Base-by-base conservation (phyloP, 53 echinoderm and acorn worm species). In the Pentamera pediparva region DNA sequence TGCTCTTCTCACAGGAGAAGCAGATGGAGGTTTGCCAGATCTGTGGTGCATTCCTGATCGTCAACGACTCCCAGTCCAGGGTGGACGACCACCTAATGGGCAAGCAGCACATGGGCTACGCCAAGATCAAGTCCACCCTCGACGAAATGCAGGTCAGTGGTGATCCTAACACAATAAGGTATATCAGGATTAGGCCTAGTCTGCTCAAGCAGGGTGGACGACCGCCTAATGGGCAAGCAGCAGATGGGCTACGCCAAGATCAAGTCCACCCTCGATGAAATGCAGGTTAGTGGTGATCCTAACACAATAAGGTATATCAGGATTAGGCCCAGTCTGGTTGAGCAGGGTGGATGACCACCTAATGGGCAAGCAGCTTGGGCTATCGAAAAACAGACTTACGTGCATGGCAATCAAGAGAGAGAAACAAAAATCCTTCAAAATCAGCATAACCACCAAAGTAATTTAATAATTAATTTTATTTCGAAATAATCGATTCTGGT, bases 11-110 rank as follows among this genome's bases (percentile, higher is more conserved):
- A 41, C 94, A 93, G 59, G 94, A 93, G 77, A 93, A 93, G 52
- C 94, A 93, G 80, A 93, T 93, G 94, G 94, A 93, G 53, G 94
- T 93, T 54, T 93, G 94, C 56, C 86, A 93, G 74, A 89, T 93
- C 28, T 93, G 94, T 47, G 94, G 89, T 22, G 94, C 94, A 18
- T 93, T 93, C 72, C 94, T 93, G 26, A 93, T 93, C 13, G 89
- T 93, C 4, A 89, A 89, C 20, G 94, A 93, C 57, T 90, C 94
- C 53, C 89, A 93, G 77, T 87, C 94, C 32, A 53, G 94, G 12
- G 94, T 93, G 0, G 94, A 93, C 51, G 94, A 93, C 48, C 94
- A 93, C 51, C 76, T 93, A 30, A 93, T 93, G 94, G 94, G 94
- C 62, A 93, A 93, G 37, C 94, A 93, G 65, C 94, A 93, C 84